These are phyloP conservation scores for Amblyjoppa fuscipennis DNA, from an alignment of 2,888 invertebrate species.

Conservation along the genomic window DNA sequence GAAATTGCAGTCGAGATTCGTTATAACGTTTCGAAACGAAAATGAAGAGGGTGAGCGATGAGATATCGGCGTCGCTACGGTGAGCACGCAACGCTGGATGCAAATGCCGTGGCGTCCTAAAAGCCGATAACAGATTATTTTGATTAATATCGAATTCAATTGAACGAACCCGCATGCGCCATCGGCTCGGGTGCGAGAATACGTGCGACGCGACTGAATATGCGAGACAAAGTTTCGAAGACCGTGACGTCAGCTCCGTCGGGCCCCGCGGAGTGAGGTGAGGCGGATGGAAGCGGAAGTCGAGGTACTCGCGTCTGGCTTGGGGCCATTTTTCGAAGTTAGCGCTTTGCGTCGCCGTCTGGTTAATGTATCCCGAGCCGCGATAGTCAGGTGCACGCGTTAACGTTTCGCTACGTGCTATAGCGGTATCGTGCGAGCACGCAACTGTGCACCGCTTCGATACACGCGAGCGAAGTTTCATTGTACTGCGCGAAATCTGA, in stretches of 20 bases:
- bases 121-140: neutral
- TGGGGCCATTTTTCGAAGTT: slow-evolving; percentile 39
- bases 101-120: neutral
- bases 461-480: slow-evolving; percentile 14
- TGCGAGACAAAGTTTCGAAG: slow-evolving; percentile 7
- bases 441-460: slow-evolving; percentile 2
- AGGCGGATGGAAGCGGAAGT: neutral
- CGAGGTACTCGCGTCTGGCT: slow-evolving; percentile 12
- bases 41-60: slow-evolving; percentile 2
- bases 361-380: slow-evolving; percentile 8
- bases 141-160: neutral
- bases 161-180: neutral
- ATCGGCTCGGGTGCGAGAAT: too few relatives aligned
- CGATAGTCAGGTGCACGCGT: slow-evolving; percentile 28
- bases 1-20: slow-evolving; percentile 5
- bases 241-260: neutral
- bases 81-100: neutral
- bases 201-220: neutral
- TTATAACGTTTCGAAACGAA: slow-evolving; percentile 15
- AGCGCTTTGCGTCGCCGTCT: slow-evolving; percentile 6
- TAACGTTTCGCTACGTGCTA: slow-evolving; percentile 31
- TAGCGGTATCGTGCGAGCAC: slow-evolving; percentile 1
- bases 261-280: neutral
- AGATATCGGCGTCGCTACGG: neutral
- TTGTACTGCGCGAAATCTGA: neutral